Evolutionary conservation across 1,140 invertebrate genomes (phyloP).

Genomic region (Lasioglossum albipes): DNA sequence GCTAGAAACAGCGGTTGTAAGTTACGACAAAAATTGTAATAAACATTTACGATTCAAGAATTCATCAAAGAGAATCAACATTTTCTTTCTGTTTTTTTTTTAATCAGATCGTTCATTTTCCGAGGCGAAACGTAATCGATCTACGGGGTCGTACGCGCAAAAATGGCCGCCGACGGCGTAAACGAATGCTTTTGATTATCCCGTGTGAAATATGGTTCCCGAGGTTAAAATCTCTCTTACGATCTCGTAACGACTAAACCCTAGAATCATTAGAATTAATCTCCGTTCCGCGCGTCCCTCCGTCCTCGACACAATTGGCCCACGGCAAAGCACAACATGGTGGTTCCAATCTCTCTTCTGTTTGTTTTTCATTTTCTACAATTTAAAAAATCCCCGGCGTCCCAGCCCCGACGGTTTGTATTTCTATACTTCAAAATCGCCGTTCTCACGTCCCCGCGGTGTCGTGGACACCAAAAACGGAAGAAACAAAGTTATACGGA

Average conservation of each 20-base stretch:
- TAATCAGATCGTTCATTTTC: not conserved
- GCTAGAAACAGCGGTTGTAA: not conserved
- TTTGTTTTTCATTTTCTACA: not conserved
- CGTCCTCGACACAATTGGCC: slow-evolving; percentile 10
- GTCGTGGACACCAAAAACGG: slow-evolving; percentile 28
- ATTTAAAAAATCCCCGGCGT: not conserved
- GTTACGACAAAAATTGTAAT: no score
- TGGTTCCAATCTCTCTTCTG: no score
- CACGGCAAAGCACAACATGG: not conserved
- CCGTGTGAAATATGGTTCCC: not conserved
- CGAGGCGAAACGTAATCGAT: not conserved
- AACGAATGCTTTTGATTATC: not conserved
- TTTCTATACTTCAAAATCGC: slow-evolving; percentile 41
- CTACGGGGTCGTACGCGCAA: not conserved
- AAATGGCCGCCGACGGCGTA: slow-evolving; percentile 16
- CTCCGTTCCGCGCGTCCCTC: not conserved
- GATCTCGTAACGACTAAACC: slow-evolving; percentile 14
- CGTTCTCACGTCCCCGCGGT: slow-evolving; percentile 4
- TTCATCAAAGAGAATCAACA: no score
- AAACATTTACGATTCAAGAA: no score
- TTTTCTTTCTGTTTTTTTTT: not conserved
- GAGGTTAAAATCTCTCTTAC: not conserved
- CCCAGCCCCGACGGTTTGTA: slow-evolving; percentile 6
- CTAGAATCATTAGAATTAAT: not conserved
- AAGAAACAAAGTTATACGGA: not conserved